phyloP scores from a whole-genome alignment of 2,797 vertebrate genomes.

The Notoglanidium macrostoma region DNA sequence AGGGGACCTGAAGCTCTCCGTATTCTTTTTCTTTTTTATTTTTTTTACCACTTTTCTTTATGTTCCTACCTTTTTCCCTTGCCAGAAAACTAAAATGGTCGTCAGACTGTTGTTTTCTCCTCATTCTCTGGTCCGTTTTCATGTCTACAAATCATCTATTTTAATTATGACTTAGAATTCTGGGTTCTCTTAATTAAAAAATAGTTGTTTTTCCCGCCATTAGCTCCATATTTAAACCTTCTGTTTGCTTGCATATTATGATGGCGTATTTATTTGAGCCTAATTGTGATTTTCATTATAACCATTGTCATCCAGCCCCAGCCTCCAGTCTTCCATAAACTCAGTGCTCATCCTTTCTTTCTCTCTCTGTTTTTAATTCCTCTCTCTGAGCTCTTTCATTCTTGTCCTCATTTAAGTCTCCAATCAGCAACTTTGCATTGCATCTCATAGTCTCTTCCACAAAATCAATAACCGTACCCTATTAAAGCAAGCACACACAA shows the following conservation, averaged over 20 bases:
- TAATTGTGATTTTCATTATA: background rate
- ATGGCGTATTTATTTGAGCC: background rate
- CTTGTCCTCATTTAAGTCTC: constrained; percentile 50
- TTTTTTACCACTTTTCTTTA: constrained; percentile 49
- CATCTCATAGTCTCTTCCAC: constrained; percentile 3
- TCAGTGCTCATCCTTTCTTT: background rate
- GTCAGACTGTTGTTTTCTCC: background rate
- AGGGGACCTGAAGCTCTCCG: background rate
- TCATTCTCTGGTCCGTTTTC: background rate
- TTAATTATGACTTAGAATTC: background rate
- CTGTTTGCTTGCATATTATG: background rate
- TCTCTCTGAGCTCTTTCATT: background rate
- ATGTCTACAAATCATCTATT: background rate
- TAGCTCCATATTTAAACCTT: background rate
- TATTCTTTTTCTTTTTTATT: constrained; percentile 39
- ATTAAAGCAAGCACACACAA: constrained; percentile 11
- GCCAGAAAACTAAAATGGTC: background rate
- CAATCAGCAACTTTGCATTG: constrained; percentile 50
- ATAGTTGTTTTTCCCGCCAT: background rate
- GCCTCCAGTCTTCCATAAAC: background rate
- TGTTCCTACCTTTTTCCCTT: background rate
- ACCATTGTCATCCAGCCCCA: background rate
- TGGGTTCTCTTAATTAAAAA: background rate
- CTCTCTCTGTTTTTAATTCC: constrained; percentile 47
- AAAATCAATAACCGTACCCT: constrained; percentile 31